Evolutionary conservation across 2,113 vertebrate species (phyloP), one percentile per base, ranked within the genome.

Genomic region (Calyptommatus sinebrachiatus): DNA sequence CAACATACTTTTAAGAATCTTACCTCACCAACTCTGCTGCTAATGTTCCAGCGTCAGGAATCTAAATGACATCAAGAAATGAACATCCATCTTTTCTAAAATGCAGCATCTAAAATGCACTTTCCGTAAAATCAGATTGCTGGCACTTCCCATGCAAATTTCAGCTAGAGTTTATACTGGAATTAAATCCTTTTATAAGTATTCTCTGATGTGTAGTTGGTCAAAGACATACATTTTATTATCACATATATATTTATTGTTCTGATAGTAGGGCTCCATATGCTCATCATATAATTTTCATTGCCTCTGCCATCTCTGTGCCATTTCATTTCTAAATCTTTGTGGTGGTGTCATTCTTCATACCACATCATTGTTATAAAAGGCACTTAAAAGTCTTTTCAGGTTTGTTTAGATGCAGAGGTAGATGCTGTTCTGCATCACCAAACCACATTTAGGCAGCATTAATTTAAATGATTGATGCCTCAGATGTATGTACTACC

Each of bases 211-310:
- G 29, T 48, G 61, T 0, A 0, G 0, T 45, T 70, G 20, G 46
- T 71, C 7, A 21, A 80, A 60, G 53, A 31, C 62, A 28, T 77
- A n/a, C 61, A 65, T 57, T 5, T 73, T 70, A 50, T 45, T 66
- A 73, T 29, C 48, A 71, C 20, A 46, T 57, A 48, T 60, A 41
- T 0, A 77, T 82, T 53, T 61, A 72, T 82, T 72, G 26, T 77
- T 29, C 46, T 72, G 22, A 57, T 31, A 67, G 75, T 67, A 72
- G 45, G 21, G 66, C 31, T 29, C 8, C 35, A 18, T 61, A 46
- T 48, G 46, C 45, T 71, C 69, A 22, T 67, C 70, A 46, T 74
- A 60, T 41, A 80, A n/a, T 74, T 83, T 41, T 46, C 7, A 45
- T 73, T 77, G 62, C 70, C 67, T 77, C 14, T 67, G 26, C 48